These are phyloP conservation scores for Cathartes aura DNA, from an alignment of 2,113 vertebrate genomes.

Conservation along the genomic window DNA sequence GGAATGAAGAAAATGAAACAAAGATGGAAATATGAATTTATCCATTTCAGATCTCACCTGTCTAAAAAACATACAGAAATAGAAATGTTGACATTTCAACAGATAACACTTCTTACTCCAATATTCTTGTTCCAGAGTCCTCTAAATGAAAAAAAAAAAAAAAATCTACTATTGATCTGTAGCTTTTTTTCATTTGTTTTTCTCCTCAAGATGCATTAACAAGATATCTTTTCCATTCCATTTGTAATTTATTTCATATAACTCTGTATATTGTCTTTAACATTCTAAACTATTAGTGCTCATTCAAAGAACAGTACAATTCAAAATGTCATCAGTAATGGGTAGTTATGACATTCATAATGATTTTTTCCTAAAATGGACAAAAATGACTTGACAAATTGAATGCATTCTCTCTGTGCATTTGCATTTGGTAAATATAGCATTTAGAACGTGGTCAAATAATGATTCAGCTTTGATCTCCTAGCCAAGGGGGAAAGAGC, in stretches of 20 bases:
- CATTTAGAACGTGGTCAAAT: neutral
- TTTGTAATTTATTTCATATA: neutral
- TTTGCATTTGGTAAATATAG: constrained; percentile 11
- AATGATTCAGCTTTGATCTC: constrained; percentile 3
- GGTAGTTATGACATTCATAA: neutral
- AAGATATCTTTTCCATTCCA: neutral
- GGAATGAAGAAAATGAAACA: neutral
- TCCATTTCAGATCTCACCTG: neutral
- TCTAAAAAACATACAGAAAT: neutral
- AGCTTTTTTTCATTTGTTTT: neutral
- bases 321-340: neutral
- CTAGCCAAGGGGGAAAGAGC: neutral
- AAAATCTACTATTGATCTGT: neutral
- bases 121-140: neutral
- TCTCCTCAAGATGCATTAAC: neutral
- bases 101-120: neutral
- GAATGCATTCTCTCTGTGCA: neutral
- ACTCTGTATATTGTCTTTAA: neutral
- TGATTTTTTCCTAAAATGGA: constrained; percentile 27
- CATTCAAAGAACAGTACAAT: neutral
- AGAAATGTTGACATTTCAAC: neutral
- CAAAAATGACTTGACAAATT: constrained; percentile 15
- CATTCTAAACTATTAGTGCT: neutral
- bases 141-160: neutral
- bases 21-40: neutral